Evolutionary conservation across 2,888 invertebrate genomes (phyloP), one percentile per base, ranked within the genome.

Genomic region (Willowsia nigromaculata): DNA sequence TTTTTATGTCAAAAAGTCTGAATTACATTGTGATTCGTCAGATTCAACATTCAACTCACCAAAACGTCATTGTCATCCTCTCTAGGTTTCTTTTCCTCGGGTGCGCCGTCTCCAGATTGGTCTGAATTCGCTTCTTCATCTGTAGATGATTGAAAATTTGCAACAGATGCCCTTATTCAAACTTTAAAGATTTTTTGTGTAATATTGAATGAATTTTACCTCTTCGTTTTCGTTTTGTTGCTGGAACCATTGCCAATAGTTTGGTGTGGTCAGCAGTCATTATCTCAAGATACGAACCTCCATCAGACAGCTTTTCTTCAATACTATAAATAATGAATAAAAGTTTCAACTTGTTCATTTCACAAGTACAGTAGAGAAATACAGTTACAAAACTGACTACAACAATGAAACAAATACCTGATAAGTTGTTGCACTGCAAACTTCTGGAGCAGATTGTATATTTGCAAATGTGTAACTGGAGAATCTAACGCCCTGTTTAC

Each of bases 371-470:
- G n/a, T n/a, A n/a, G n/a, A n/a, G n/a, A n/a, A n/a, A n/a, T n/a
- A n/a, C n/a, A n/a, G n/a, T n/a, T n/a, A n/a, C n/a, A n/a, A n/a
- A n/a, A n/a, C n/a, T n/a, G n/a, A n/a, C n/a, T n/a, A n/a, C n/a
- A n/a, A n/a, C n/a, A n/a, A n/a, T n/a, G n/a, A n/a, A n/a, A n/a
- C 15, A 74, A 6, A 93, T 93, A 95, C 95, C 95, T 95, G 89
- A 97, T 95, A 81, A 96, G 94, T 93, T 96, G 96, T 93, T 97
- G 97, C n/a, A 96, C 95, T 1, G 97, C 96, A 93, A 97, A 95
- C 94, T 97, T 97, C 92, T 96, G 96, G 4, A 97, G 94, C 74
- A 97, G 95, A 93, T 96, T 96, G 92, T 96, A 96, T 9, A 97
- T 95, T 91, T 95, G 95, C 74, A 95, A 94, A 91, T 96, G 95